Percentiles rank a stretch among this genome's conserved stretches.
Conservation (phyloP, 2,113 vertebrate genomes). For the Nothobranchius furzeri region DNA sequence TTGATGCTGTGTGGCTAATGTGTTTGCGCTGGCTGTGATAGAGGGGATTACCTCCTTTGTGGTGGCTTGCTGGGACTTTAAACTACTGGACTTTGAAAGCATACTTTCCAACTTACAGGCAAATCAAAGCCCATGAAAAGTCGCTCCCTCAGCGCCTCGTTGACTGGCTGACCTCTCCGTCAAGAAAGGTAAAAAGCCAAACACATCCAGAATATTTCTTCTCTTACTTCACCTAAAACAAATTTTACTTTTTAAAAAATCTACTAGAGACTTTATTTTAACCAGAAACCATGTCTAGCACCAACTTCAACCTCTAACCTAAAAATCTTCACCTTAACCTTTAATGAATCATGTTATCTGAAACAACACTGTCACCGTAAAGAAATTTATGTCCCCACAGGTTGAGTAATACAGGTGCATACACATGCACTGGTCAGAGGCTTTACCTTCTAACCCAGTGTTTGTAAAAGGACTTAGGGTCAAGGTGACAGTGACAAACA, state of each 20-base stretch:
- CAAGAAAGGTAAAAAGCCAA: conserved; percentile 34
- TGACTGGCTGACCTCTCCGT: conserved; percentile 67
- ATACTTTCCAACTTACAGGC: conserved; percentile 69
- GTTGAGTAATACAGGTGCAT: conserved; percentile 1
- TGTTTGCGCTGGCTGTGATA: conserved; percentile 76
- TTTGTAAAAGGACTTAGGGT: conserved; percentile 70
- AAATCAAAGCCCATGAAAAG: conserved; percentile 72
- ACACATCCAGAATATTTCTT: neutral
- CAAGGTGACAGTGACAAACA: conserved; percentile 76
- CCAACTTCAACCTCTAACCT: too few relatives aligned
- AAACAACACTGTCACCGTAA: neutral
- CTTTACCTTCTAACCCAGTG: conserved; percentile 25
- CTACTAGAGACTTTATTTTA: neutral
- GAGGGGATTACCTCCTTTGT: conserved; percentile 70
- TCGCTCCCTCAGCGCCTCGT: conserved; percentile 63
- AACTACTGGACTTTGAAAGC: conserved; percentile 80
- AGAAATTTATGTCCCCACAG: conserved; percentile 4
- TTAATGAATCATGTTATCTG: neutral
- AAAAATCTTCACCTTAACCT: neutral
- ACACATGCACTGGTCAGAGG: conserved; percentile 19
- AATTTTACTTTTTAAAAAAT: neutral
- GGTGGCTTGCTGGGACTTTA: conserved; percentile 63
- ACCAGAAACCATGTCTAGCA: too few relatives aligned
- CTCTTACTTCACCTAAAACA: neutral
- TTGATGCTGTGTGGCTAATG: conserved; percentile 76